These are phyloP conservation scores for Petrolisthes cinctipes DNA, from an alignment of 2,888 invertebrate species.

Conservation along the genomic window DNA sequence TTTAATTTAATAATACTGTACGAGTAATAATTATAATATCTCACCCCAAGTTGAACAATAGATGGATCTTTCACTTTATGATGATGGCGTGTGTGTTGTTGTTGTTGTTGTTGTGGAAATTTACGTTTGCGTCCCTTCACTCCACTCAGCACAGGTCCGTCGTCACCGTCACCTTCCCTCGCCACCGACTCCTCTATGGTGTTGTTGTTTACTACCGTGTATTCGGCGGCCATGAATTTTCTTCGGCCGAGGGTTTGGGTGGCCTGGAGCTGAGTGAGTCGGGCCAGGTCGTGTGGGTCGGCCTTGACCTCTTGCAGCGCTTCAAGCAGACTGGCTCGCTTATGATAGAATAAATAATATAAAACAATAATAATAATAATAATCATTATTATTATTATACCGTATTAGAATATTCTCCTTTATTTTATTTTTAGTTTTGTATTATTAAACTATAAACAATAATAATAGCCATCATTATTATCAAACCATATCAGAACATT, in stretches of 20 bases:
- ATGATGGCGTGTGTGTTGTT: neutral
- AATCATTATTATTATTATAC: neutral
- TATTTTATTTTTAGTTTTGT: too few relatives aligned
- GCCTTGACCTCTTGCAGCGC: slow-evolving; percentile 58
- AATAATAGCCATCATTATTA: too few relatives aligned
- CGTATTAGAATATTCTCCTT: too few relatives aligned
- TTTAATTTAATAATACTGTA: neutral
- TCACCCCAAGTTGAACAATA: slow-evolving; percentile 52
- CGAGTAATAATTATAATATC: neutral
- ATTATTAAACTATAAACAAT: too few relatives aligned
- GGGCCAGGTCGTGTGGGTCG: slow-evolving; percentile 52
- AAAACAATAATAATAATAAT: neutral
- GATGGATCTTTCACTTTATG: slow-evolving; percentile 22
- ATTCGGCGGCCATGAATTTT: slow-evolving; percentile 39
- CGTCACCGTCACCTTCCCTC: slow-evolving; percentile 7
- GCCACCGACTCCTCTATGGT: too few relatives aligned
- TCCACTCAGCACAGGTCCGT: slow-evolving; percentile 22
- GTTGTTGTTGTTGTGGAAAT: neutral
- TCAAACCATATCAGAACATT: too few relatives aligned
- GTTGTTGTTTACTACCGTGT: slow-evolving; percentile 27
- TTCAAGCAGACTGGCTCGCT: slow-evolving; percentile 52
- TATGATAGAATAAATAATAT: neutral
- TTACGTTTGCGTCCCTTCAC: slow-evolving; percentile 42
- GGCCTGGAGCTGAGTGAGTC: slow-evolving; percentile 55
- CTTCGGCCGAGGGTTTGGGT: slow-evolving; percentile 65